phyloP scores from a whole-genome alignment of 2,797 vertebrate species.

The Adelosebastes latens region DNA sequence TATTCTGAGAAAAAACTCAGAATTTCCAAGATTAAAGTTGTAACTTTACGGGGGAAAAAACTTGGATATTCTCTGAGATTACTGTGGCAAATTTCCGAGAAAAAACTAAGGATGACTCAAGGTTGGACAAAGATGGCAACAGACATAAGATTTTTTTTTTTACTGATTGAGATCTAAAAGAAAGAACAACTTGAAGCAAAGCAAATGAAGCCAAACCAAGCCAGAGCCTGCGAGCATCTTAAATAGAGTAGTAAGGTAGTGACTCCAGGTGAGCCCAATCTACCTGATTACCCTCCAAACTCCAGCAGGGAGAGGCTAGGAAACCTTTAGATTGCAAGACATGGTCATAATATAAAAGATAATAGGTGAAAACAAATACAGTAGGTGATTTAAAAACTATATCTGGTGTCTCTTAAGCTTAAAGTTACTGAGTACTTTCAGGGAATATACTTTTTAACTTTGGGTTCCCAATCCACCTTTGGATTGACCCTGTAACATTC shows the following conservation, averaged over 20 bases:
- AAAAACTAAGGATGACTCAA: not conserved
- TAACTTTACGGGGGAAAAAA: too few relatives aligned
- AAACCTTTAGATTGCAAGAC: not conserved
- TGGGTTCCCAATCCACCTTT: not conserved
- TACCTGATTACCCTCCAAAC: not conserved
- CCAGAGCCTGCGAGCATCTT: not conserved
- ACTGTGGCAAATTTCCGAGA: too few relatives aligned
- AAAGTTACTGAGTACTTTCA: not conserved
- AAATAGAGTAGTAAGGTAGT: not conserved
- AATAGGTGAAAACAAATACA: not conserved
- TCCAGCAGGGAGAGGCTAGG: not conserved
- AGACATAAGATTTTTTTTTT: not conserved
- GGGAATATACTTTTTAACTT: not conserved
- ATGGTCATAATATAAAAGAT: accelerated
- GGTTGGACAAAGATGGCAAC: not conserved
- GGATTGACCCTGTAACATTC: not conserved
- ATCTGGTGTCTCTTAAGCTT: not conserved
- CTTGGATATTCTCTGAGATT: too few relatives aligned
- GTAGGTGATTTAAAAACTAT: not conserved
- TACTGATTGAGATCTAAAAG: not conserved
- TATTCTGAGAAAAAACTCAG: too few relatives aligned
- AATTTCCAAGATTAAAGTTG: too few relatives aligned
- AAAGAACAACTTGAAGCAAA: not conserved
- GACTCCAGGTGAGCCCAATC: not conserved
- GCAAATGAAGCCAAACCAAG: not conserved